Percentiles rank a stretch among this genome's conserved stretches.
Conservation (phyloP, 2,888 invertebrate species). For the Leptothorax acervorum region DNA sequence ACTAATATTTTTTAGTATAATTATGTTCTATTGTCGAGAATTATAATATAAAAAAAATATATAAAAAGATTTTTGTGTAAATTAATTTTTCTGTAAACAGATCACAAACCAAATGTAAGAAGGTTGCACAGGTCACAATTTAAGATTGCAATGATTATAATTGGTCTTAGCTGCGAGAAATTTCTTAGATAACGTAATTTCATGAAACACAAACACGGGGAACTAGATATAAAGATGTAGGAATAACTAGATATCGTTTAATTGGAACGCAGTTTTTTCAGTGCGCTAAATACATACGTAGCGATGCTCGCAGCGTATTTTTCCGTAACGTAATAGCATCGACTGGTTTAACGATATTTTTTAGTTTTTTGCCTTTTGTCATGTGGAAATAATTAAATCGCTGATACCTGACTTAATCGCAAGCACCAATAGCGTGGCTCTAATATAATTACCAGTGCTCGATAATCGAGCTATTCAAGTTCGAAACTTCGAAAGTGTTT, state of each 20-base stretch:
- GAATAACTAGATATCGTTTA: slow-evolving; percentile 54
- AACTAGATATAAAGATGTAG: neutral
- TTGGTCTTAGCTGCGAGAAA: slow-evolving; percentile 51
- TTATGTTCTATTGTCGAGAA: neutral
- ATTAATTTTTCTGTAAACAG: neutral
- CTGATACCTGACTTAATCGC: neutral
- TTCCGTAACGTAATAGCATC: neutral
- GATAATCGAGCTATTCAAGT: slow-evolving; percentile 43
- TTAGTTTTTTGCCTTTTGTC: slow-evolving; percentile 13
- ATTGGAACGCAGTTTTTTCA: slow-evolving; percentile 66
- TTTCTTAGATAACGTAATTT: slow-evolving; percentile 41
- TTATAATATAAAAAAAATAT: neutral
- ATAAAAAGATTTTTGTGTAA: neutral
- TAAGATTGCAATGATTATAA: slow-evolving; percentile 53
- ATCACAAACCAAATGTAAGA: neutral
- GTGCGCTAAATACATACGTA: slow-evolving; percentile 56
- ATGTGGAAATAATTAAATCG: slow-evolving; percentile 21
- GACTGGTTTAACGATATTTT: slow-evolving; percentile 16
- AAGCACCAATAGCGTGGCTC: slow-evolving; percentile 2
- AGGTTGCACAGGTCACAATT: neutral
- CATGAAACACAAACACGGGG: slow-evolving; percentile 50
- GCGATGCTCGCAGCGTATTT: slow-evolving; percentile 33
- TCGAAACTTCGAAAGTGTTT: slow-evolving; percentile 36
- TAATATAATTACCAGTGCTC: slow-evolving; percentile 39
- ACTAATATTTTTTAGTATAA: neutral